A percentile compares a stretch with the other conserved stretches of the same genome.
phyloP scores from a whole-genome alignment of 30 jellyfish, hydroid and myxozoan genomes.

The Hydractinia echinata region DNA sequence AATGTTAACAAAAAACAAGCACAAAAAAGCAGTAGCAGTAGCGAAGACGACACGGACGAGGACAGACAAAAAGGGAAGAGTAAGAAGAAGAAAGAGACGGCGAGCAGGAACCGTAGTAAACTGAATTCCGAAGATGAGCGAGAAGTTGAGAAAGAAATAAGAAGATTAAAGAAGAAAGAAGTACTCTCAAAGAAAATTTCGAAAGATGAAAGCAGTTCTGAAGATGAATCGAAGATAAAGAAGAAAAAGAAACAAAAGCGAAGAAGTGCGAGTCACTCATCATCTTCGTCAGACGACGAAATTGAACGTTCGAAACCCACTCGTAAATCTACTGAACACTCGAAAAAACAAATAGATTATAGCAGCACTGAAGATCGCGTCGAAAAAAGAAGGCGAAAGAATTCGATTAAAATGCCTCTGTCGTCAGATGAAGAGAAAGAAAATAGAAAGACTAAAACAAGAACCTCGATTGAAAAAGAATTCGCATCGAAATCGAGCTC shows the following conservation, averaged over 20 bases:
- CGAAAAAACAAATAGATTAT: neutral
- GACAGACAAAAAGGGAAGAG: constrained; percentile 2
- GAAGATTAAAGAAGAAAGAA: constrained; percentile 1
- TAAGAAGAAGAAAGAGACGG: neutral
- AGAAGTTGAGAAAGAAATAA: neutral
- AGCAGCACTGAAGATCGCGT: neutral
- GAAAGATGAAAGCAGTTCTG: neutral
- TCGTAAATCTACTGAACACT: neutral
- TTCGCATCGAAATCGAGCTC: neutral
- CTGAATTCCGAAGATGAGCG: constrained; percentile 15
- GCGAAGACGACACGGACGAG: constrained; percentile 10
- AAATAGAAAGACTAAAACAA: neutral
- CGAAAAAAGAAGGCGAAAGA: neutral
- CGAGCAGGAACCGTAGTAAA: neutral
- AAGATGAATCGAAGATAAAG: neutral
- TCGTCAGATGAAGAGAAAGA: constrained; percentile 11
- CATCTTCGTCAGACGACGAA: neutral
- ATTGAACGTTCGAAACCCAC: too few species aligned
- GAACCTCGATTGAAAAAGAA: neutral
- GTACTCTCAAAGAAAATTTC: neutral
- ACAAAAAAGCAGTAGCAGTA: constrained; percentile 1
- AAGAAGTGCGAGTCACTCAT: neutral
- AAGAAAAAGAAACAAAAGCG: neutral
- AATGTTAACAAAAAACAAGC: neutral
- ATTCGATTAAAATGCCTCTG: neutral